A percentile compares a stretch with the other conserved stretches of the same genome.
These are phyloP conservation scores for Zosterops lateralis DNA, from an alignment of 2,113 vertebrate genomes.

Conservation along the genomic window DNA sequence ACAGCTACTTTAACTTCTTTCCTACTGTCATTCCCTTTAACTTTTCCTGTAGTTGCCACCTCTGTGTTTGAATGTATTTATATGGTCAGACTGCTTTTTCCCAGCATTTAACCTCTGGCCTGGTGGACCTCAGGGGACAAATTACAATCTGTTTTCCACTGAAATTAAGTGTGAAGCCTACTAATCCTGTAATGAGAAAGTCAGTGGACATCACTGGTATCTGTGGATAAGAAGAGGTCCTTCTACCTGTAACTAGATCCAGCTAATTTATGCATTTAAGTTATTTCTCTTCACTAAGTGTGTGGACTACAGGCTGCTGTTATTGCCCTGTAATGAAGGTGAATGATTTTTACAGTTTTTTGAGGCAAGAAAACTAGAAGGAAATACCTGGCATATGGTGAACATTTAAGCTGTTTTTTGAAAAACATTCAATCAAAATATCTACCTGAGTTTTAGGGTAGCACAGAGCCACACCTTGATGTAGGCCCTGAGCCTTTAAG, in stretches of 20 bases:
- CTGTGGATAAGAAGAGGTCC: not conserved
- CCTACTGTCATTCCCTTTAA: not conserved
- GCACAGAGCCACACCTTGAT: not conserved
- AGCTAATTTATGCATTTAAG: not conserved
- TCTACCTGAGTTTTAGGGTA: not conserved
- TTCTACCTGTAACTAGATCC: not conserved
- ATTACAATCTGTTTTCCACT: not conserved
- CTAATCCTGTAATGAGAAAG: not conserved
- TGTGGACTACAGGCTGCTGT: not conserved
- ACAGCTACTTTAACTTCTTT: not conserved
- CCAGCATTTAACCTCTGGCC: constrained; percentile 8
- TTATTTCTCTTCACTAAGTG: not conserved
- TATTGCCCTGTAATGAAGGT: not conserved
- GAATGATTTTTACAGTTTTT: not conserved
- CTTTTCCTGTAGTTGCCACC: not conserved
- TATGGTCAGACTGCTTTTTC: not conserved
- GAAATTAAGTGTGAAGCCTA: constrained; percentile 17
- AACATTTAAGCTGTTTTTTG: not conserved
- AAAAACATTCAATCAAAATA: not conserved
- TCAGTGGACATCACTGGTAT: not conserved
- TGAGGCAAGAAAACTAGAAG: not conserved
- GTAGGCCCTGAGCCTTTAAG: not conserved
- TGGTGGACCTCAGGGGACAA: not conserved
- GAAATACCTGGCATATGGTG: not conserved
- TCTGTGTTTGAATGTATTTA: constrained; percentile 16